Conservation (phyloP, 2,113 vertebrate species). For the Oryzias celebensis region DNA sequence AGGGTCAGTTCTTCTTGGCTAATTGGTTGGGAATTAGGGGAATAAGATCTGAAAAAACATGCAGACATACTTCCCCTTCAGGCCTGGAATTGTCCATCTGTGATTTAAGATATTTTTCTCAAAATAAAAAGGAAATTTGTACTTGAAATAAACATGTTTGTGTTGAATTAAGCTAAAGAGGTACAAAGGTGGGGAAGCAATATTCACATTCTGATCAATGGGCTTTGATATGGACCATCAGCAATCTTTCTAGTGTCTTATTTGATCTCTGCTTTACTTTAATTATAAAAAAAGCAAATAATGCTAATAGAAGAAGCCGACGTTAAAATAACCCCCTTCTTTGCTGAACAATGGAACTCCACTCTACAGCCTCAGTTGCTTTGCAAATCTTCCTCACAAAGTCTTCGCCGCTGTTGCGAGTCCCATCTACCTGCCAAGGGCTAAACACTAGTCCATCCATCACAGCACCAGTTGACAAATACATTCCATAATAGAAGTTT, state of each 20-base stretch:
- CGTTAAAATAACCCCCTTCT: conserved; percentile 91
- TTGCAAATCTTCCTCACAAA: conserved; percentile 89
- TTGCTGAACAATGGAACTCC: conserved; percentile 96
- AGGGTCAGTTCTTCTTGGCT: too few relatives aligned
- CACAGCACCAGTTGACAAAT: conserved; percentile 99
- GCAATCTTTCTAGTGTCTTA: neutral
- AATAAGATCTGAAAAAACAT: too few relatives aligned
- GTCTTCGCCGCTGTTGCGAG: conserved; percentile 88
- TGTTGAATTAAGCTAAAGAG: too few relatives aligned
- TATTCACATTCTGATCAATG: too few relatives aligned
- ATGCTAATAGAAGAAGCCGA: conserved; percentile 88
- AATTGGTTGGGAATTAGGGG: too few relatives aligned
- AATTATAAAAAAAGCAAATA: conserved; percentile 35
- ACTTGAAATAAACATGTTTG: too few relatives aligned
- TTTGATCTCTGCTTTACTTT: conserved; percentile 42
- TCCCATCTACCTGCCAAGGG: conserved; percentile 98
- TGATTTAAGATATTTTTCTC: too few relatives aligned
- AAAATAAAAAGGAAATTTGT: too few relatives aligned
- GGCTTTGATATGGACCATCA: too few relatives aligned
- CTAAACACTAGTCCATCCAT: conserved; percentile 99
- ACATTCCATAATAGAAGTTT: conserved; percentile 99
- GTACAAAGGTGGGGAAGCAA: too few relatives aligned
- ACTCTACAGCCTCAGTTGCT: conserved; percentile 68
- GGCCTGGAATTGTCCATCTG: too few relatives aligned
- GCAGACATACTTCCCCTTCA: too few relatives aligned